Evolutionary conservation across 2,888 invertebrate species (phyloP), one percentile per base, ranked within the genome.

Genomic region (Calameuta pallipes): DNA sequence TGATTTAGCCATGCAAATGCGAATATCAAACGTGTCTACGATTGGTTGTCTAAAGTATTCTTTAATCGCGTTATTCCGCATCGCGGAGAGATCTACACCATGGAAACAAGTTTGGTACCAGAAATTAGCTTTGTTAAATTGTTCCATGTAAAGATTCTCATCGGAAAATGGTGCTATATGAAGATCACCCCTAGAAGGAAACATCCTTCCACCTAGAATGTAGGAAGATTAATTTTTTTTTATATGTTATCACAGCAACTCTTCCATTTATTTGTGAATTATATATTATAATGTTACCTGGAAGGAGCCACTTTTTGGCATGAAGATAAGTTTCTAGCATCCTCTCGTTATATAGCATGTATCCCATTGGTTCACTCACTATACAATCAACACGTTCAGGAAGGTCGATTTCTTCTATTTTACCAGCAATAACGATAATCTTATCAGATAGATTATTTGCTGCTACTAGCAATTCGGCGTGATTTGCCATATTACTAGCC

Each of bases 281-380:
- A 12, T 71, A 71, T 71, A 30, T 71, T 71, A 34, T 31, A 71
- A 71, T 71, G 30, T 71, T 95, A 89, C 93, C 93, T 34, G 97
- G 97, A 92, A 96, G 96, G 69, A 99, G 93, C 98, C 99, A 99
- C 91, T 99, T 99, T 90, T 99, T 98, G 4, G 99, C 99, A 93
- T 99, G 99, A 81, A 99, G 93, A 93, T 98, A 99, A 0, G 98
- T 98, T 93, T 99, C 99, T 85, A 99, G 93, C 99, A 99, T 99
- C 82, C 99, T 94, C 92, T 99, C 99, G 93, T 99, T 99, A 92
- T 98, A 98, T 78, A 99, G 93, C 99, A 99, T 99, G 91, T 99
- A 99, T n/a, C 99, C 99, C 99, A 99, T 99, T 0, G 99, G 99
- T 92, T 99, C 99, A 1, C 98, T 99, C 85, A 99, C 97, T 86